These are phyloP conservation scores for Actinostola sp. DNA, from an alignment of 92 coral and sea anemone genomes.

Conservation along the genomic window DNA sequence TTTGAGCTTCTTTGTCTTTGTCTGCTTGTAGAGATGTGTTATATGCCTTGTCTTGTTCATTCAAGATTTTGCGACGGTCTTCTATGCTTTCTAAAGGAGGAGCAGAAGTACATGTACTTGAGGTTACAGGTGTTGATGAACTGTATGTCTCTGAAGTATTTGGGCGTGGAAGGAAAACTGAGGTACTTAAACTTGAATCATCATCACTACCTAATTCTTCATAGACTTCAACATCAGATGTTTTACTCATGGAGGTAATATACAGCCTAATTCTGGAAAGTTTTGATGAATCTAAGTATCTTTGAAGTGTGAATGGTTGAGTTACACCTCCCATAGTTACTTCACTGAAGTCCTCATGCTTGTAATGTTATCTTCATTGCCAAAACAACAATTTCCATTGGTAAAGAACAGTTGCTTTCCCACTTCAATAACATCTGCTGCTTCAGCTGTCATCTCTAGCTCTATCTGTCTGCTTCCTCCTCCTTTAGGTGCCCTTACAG, in stretches of 20 bases:
- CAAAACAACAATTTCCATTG: slow-evolving; percentile 22
- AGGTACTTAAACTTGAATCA: background rate
- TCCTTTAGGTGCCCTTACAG: slow-evolving; percentile 30
- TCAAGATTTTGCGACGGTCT: background rate
- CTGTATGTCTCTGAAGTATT: background rate
- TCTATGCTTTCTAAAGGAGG: background rate
- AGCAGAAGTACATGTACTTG: too few relatives aligned
- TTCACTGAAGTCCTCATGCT: slow-evolving; percentile 5
- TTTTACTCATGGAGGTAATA: background rate
- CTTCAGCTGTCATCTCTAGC: slow-evolving; percentile 11
- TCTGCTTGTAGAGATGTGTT: background rate
- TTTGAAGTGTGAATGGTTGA: slow-evolving; percentile 26
- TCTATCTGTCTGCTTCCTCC: slow-evolving; percentile 45
- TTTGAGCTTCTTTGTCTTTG: background rate
- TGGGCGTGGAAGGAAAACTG: background rate
- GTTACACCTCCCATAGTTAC: background rate
- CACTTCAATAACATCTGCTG: slow-evolving; percentile 17
- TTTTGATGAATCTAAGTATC: slow-evolving; percentile 18
- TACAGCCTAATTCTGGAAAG: slow-evolving; percentile 15
- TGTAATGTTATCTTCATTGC: slow-evolving; percentile 29
- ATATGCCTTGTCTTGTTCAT: background rate
- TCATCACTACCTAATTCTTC: background rate
- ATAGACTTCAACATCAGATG: too few relatives aligned
- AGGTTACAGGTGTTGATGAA: too few relatives aligned
- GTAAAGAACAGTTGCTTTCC: slow-evolving; percentile 42